Evolutionary conservation across 2,797 vertebrate species (phyloP).

Genomic region (Kryptolebias ocellatus): DNA sequence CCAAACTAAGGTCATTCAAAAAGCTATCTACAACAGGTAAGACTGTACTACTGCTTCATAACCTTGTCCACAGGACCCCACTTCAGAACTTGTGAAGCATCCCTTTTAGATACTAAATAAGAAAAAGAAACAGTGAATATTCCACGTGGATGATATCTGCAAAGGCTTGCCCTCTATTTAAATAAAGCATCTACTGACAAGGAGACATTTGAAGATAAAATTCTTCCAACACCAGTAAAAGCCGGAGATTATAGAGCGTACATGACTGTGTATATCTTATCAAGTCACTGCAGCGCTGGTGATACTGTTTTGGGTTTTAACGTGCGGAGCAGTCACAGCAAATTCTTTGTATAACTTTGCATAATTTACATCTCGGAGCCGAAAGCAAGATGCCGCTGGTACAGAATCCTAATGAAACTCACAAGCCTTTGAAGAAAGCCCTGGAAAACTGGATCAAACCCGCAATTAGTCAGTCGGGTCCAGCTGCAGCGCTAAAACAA

Average conservation of each 20-base stretch:
- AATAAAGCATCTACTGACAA: conserved; percentile 48
- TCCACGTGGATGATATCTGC: conserved; percentile 47
- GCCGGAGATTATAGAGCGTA: conserved; percentile 43
- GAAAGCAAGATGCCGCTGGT: conserved; percentile 71
- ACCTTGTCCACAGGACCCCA: no score
- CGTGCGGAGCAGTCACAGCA: conserved; percentile 73
- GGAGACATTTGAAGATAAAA: conserved; percentile 50
- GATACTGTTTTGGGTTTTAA: conserved; percentile 46
- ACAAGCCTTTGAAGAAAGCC: conserved; percentile 77
- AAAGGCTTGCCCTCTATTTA: conserved; percentile 38
- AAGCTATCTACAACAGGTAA: no score
- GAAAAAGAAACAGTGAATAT: conserved; percentile 43
- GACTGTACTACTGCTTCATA: no score
- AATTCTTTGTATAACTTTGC: conserved; percentile 80
- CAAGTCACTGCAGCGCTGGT: conserved; percentile 48
- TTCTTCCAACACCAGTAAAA: conserved; percentile 47
- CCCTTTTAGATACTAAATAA: conserved; percentile 48
- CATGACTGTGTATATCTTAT: conserved; percentile 58
- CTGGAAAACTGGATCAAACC: conserved; percentile 79
- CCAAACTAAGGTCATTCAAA: no score
- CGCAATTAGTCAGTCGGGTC: conserved; percentile 80
- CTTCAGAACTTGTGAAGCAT: no score
- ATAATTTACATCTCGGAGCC: conserved; percentile 79
- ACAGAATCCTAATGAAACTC: conserved; percentile 79
- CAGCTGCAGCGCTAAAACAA: conserved; percentile 75